These are phyloP conservation scores for Rhinogobio ventralis DNA, from an alignment of 2,797 vertebrate genomes.

Conservation along the genomic window DNA sequence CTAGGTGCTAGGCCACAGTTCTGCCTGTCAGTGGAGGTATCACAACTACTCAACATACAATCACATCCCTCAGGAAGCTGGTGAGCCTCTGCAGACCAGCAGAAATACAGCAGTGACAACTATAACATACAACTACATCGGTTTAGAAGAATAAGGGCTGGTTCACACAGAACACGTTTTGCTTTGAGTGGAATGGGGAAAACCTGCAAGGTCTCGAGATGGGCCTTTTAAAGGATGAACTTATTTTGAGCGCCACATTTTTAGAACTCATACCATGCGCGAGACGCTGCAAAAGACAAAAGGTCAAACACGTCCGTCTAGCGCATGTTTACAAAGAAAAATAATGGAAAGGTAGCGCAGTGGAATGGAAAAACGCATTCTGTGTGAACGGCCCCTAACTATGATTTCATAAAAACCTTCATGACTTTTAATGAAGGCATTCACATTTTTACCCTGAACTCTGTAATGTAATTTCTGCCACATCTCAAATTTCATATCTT, in stretches of 20 bases:
- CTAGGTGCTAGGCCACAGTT: conserved; percentile 80
- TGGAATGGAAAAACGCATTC: too few species aligned
- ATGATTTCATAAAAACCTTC: neutral
- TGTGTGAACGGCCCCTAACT: neutral
- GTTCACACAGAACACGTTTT: too few species aligned
- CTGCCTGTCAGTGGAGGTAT: conserved; percentile 89
- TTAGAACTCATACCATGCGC: too few species aligned
- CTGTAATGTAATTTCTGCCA: neutral
- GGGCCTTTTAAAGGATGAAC: too few species aligned
- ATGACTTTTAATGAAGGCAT: neutral
- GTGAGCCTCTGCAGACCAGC: conserved; percentile 75
- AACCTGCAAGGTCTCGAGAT: too few species aligned
- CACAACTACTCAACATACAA: conserved; percentile 90
- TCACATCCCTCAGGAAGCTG: conserved; percentile 83
- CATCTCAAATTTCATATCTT: neutral
- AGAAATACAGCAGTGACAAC: neutral
- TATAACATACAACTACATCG: neutral
- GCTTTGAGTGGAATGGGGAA: too few species aligned
- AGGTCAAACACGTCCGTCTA: too few species aligned
- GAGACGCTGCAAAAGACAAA: too few species aligned
- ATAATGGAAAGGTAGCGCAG: too few species aligned
- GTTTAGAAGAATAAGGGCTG: neutral
- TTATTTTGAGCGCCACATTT: too few species aligned
- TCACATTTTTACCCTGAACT: neutral
- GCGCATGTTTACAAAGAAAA: too few species aligned